Evolutionary conservation across 2,113 vertebrate genomes (phyloP), one percentile per base, ranked within the genome.

Genomic region (Ranitomeya imitator): DNA sequence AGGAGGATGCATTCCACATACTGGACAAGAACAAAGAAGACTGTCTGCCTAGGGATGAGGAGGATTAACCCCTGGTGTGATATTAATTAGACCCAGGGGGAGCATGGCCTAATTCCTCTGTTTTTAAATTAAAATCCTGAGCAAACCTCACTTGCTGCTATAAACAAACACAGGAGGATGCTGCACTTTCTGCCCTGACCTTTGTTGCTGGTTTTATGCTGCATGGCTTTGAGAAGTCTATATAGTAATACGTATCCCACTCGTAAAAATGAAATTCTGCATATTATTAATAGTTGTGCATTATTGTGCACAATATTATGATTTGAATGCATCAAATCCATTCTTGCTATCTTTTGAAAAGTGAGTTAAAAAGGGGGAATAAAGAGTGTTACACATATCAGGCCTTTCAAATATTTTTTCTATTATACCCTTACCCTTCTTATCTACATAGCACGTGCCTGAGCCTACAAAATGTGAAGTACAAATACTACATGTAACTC

Each of bases 11-110:
- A 88, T 88, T 83, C 80, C 80, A 78, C 71, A 84, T 81, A 77
- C 59, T 37, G 51, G 37, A 69, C 18, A 65, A 88, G 67, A 83
- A 88, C 87, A 88, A 88, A 88, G 87, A 31, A 37, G 87, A 88
- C 76, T 60, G 77, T 61, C 55, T 21, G 71, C 87, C 87, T 67
- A 14, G 55, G 76, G 87, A 77, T 71, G 63, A 55, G 79, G 80
- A 65, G 54, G 15, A 65, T 23, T 83, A 74, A 88, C 87, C 87
- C 87, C 87, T 83, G 63, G 80, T 83, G 87, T 77, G 87, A 88
- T 88, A 83, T 88, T 88, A 83, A 88, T 78, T 77, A 83, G 80
- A 77, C 71, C 57, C 51, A 31, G 23, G 80, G 31, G 80, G 69
- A n/a, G 14, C 55, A 45, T 26, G 9, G 37, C 9, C 78, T 76